Evolutionary conservation across 35 echinoderm and acorn worm species (phyloP).

Genomic region (Ophioderma brevispina): DNA sequence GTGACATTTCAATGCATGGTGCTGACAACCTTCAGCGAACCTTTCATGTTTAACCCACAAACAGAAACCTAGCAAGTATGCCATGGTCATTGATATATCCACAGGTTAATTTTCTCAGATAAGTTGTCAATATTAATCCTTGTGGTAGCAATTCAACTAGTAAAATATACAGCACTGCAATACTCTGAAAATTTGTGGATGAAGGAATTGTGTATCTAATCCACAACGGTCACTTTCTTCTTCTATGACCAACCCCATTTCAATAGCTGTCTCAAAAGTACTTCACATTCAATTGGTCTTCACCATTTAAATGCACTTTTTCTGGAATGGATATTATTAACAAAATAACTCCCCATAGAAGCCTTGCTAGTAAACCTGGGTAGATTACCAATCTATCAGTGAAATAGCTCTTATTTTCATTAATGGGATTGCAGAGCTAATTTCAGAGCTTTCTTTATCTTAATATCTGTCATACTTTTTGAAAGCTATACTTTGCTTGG

Average conservation of each 20-base stretch:
- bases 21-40: not conserved
- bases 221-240: not conserved
- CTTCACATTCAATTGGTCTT: too few species aligned
- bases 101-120: not conserved
- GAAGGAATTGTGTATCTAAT: not conserved
- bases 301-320: not conserved
- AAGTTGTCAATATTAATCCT: not conserved
- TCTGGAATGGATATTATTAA: not conserved
- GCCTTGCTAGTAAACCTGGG: not conserved
- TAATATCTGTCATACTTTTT: not conserved
- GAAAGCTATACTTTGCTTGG: too few species aligned
- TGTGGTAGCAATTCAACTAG: not conserved
- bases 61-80: conserved; percentile 2
- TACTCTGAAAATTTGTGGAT: conserved; percentile 39
- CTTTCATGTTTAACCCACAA: not conserved
- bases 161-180: conserved; percentile 15
- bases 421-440: not conserved
- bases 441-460: not conserved
- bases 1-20: not conserved
- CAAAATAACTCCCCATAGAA: not conserved
- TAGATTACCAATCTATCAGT: not conserved
- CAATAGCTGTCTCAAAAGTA: not conserved
- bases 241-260: conserved; percentile 2
- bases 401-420: not conserved
- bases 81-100: not conserved